Evolutionary conservation across 2,797 vertebrate species (phyloP).

Genomic region (Otolemur crassicaudatus): DNA sequence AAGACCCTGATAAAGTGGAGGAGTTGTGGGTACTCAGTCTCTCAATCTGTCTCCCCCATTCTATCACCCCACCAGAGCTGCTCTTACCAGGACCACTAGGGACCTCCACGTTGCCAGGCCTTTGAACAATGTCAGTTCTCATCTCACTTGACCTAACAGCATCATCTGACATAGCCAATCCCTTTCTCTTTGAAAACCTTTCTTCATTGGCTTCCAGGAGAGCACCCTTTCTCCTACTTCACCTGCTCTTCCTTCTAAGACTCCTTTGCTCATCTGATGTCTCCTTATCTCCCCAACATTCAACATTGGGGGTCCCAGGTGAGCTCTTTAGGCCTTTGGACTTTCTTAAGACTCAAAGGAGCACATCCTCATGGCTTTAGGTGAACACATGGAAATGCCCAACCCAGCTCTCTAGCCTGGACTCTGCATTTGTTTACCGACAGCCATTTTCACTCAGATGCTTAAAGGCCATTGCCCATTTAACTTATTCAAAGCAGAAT

Average conservation of each 20-base stretch:
- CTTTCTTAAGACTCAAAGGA: neutral
- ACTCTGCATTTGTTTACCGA: neutral
- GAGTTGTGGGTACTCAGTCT: neutral
- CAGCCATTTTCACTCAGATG: neutral
- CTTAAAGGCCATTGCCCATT: neutral
- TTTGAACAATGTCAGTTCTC: neutral
- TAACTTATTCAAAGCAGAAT: constrained; percentile 13
- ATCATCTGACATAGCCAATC: neutral
- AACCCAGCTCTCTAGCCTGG: neutral
- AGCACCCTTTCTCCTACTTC: neutral
- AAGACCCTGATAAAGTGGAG: neutral
- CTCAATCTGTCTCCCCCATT: neutral
- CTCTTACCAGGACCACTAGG: neutral
- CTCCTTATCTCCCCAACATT: neutral
- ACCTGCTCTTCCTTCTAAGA: neutral
- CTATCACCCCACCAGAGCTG: neutral
- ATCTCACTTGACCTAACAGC: neutral
- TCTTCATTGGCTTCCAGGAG: neutral
- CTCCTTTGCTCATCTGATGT: neutral
- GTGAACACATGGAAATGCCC: neutral
- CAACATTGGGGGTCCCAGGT: neutral
- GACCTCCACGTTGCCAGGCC: neutral
- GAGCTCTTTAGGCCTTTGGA: neutral
- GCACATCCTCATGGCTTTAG: neutral
- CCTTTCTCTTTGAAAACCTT: neutral